Conservation (phyloP, 2,888 invertebrate species). For the Eupithecia exiguata region DNA sequence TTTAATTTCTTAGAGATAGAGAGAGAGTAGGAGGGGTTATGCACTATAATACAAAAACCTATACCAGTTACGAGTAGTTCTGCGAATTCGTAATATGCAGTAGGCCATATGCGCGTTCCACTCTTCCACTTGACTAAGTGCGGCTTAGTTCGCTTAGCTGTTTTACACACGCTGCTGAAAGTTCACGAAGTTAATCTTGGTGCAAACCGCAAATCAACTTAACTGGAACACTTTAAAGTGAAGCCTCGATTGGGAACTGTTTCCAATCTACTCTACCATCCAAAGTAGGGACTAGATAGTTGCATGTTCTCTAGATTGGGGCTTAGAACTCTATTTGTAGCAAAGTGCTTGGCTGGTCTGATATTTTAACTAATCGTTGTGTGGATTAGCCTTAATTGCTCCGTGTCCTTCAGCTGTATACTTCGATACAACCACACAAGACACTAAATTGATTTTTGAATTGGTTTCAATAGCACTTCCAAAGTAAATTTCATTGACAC, state of each 20-base stretch:
- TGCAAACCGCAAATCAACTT: slow-evolving; percentile 60
- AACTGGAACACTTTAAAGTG: slow-evolving; percentile 56
- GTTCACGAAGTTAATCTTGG: slow-evolving; percentile 55
- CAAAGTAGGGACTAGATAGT: slow-evolving; percentile 16
- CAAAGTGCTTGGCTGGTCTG: slow-evolving; percentile 10
- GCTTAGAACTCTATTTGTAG: slow-evolving; percentile 25
- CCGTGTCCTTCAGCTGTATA: background rate
- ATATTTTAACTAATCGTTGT: slow-evolving; percentile 15
- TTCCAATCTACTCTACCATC: slow-evolving; percentile 19
- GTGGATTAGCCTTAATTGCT: background rate
- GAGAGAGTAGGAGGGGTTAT: too few species aligned
- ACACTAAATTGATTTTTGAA: background rate
- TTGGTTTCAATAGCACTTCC: background rate
- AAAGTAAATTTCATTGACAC: too few species aligned
- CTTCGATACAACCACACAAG: background rate
- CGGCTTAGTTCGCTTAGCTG: background rate
- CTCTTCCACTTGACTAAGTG: slow-evolving; percentile 1
- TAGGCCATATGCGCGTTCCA: background rate
- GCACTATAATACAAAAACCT: too few species aligned
- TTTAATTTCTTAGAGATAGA: too few species aligned
- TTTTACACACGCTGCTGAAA: slow-evolving; percentile 44
- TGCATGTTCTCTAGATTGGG: slow-evolving; percentile 18
- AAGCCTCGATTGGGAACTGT: slow-evolving; percentile 26
- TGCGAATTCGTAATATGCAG: background rate
- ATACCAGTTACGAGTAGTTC: background rate